Conservation (phyloP, 2,797 vertebrate species). For the Falco columbarius region DNA sequence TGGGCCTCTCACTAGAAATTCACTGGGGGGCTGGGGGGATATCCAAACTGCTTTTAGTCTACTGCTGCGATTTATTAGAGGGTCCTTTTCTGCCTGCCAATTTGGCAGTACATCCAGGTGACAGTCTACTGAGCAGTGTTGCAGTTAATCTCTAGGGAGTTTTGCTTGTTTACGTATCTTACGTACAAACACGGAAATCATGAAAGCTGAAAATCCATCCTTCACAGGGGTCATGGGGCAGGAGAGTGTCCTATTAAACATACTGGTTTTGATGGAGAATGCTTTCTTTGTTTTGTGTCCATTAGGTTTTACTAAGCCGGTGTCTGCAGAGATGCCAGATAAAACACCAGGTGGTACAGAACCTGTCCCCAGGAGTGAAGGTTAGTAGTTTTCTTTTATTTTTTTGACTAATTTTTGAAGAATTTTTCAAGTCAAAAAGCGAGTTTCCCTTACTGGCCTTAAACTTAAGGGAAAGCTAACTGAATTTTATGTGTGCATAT, state of each 20-base stretch:
- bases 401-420: neutral
- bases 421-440: neutral
- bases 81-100: neutral
- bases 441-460: neutral
- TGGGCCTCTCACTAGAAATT: neutral
- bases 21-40: neutral
- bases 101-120: neutral
- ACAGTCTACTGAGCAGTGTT: neutral
- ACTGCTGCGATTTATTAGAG: neutral
- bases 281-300: slow-evolving; percentile 55
- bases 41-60: neutral
- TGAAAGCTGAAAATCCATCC: slow-evolving; percentile 20
- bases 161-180: neutral
- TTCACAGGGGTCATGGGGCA: neutral
- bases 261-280: neutral
- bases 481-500: neutral
- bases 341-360: slow-evolving; percentile 62
- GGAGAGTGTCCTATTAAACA: neutral
- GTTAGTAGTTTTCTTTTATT: slow-evolving; percentile 17
- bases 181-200: neutral
- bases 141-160: neutral
- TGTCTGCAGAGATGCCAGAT: slow-evolving; percentile 64
- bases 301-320: slow-evolving; percentile 39
- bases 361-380: slow-evolving; percentile 36
- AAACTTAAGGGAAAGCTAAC: neutral